Base-by-base conservation (phyloP, 2,797 vertebrate species). In the Numenius phaeopus region DNA sequence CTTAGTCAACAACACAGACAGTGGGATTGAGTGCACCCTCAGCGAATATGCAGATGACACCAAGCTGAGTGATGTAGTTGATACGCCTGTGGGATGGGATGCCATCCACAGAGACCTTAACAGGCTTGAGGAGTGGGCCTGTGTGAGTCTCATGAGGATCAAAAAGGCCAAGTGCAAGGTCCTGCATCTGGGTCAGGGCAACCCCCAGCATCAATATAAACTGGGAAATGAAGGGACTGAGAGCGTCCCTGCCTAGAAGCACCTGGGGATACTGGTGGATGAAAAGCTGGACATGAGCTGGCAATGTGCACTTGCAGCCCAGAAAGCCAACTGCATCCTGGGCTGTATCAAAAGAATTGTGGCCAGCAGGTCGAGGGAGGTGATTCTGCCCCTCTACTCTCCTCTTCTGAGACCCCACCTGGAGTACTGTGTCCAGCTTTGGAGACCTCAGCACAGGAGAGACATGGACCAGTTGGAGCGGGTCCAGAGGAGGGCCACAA, bases 401-500 rank as follows among this genome's bases (percentile, higher is more conserved):
- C 1, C 15, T 70, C 72, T 57, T 2, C 13, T 77, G 42, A 54
- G 47, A 58, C 10, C 20, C 4, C 30, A 32, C 7, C 11, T n/a
- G 34, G 0, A 84, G 11, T 49, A 1, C 50, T 37, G 50, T 0
- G 0, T 49, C 22, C 24, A 19, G 19, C 11, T 86, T 42, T 49
- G 69, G 27, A 2, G 2, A 2, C 27, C 8, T 9, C 46, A 65
- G 4, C 10, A 42, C 3, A 10, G 5, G 17, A 32, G 30, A 20
- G 39, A 12, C 27, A 7, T 2, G 11, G 20, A 40, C 2, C 3
- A 89, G 9, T 13, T 70, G 3, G 22, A 83, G 1, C 0, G 0
- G 9, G 44, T 50, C 66, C 40, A 47, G 26, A 82, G 40, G 5
- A 66, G n/a, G 32, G 13, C 7, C 44, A 23, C 1, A 0, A 24